These are phyloP conservation scores for Aphidoletes aphidimyza DNA, from an alignment of 2,888 invertebrate genomes.

Conservation along the genomic window DNA sequence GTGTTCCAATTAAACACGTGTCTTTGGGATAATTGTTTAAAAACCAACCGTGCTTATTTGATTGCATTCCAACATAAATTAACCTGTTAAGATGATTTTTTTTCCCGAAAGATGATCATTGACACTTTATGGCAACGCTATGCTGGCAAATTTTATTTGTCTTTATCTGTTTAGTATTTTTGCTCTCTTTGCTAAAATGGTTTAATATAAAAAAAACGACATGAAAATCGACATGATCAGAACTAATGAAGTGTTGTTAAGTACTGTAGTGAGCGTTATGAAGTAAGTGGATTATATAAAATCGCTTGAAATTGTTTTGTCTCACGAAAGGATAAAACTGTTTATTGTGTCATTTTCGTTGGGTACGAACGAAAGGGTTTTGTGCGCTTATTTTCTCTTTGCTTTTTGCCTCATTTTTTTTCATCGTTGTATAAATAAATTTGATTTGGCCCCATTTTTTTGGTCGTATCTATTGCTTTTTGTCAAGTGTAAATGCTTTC, in stretches of 20 bases:
- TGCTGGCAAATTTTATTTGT: no score
- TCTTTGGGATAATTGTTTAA: no score
- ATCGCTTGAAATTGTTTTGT: neutral
- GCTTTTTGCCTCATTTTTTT: no score
- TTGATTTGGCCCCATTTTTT: neutral
- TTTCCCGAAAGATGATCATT: no score
- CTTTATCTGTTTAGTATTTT: no score
- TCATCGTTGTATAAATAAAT: neutral
- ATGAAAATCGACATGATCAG: neutral
- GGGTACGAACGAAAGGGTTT: neutral
- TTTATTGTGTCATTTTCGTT: neutral
- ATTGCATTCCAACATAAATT: no score
- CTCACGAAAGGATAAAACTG: neutral
- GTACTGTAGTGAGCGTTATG: neutral
- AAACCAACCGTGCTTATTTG: no score
- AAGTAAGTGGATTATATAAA: conserved; percentile 8
- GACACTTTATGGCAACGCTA: no score
- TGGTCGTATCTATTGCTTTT: neutral
- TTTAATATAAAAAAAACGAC: neutral
- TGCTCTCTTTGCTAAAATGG: no score
- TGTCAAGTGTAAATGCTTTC: neutral
- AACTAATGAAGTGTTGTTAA: neutral
- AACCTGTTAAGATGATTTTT: no score
- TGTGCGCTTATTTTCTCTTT: neutral
- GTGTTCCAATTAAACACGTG: no score